phyloP scores from a whole-genome alignment of 2,113 vertebrate genomes.

The Tursiops truncatus region DNA sequence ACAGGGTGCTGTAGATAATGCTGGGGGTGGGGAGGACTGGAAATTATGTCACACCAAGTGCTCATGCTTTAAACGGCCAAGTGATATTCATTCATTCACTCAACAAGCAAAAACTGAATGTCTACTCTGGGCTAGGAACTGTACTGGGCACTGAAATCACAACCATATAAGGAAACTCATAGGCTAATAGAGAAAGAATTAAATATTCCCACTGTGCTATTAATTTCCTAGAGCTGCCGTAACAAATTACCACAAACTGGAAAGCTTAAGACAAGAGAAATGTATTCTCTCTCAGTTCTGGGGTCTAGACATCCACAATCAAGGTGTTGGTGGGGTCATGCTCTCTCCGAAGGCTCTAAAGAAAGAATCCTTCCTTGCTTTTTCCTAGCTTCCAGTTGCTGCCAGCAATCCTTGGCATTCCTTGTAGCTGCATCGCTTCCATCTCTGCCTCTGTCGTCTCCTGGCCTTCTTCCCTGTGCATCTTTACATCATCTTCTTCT shows the following conservation, averaged over 20 bases:
- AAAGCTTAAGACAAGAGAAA: background rate
- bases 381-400: background rate
- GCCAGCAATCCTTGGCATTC: background rate
- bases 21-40: no score
- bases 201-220: background rate
- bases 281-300: background rate
- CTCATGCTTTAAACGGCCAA: background rate
- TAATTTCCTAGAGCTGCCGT: background rate
- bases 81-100: background rate
- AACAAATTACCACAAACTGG: background rate
- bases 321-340: background rate
- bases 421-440: background rate
- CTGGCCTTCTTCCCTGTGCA: background rate
- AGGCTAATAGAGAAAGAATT: background rate
- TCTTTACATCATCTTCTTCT: background rate
- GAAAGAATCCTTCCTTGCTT: background rate
- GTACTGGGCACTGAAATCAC: background rate
- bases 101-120: background rate
- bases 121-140: background rate
- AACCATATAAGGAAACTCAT: background rate
- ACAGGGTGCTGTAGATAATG: background rate
- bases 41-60: background rate
- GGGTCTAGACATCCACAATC: background rate
- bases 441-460: background rate
- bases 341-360: background rate